phyloP scores from a whole-genome alignment of 2,797 vertebrate species.

The Sebastes trivittatus region DNA sequence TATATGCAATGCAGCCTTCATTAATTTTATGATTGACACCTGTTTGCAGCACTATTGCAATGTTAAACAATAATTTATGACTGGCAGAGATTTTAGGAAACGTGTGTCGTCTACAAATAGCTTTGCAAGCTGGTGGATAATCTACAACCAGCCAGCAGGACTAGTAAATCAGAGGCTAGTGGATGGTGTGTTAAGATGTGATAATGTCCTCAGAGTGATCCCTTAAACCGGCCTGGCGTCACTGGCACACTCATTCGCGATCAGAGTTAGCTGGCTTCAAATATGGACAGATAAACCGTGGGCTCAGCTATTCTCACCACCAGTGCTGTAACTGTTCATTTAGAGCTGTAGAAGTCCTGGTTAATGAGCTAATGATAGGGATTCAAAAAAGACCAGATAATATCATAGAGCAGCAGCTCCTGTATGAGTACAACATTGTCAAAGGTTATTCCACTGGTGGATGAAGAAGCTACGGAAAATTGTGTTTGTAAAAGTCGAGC shows the following conservation, averaged over 20 bases:
- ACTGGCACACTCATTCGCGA: background rate
- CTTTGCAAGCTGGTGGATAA: slow-evolving; percentile 26
- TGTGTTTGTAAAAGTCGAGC: background rate
- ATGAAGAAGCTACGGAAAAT: background rate
- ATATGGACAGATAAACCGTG: slow-evolving; percentile 40
- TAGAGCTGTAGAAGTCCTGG: background rate
- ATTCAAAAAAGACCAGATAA: slow-evolving; percentile 5
- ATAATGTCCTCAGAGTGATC: slow-evolving; percentile 62
- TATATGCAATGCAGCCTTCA: background rate
- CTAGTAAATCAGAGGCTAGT: slow-evolving; percentile 63
- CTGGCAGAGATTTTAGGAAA: background rate
- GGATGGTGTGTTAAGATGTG: slow-evolving; percentile 35
- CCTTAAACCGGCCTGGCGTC: slow-evolving; percentile 55
- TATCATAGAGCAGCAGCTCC: background rate
- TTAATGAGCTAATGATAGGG: slow-evolving; percentile 32
- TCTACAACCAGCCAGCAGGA: slow-evolving; percentile 33
- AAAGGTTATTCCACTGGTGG: background rate
- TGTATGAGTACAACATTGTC: background rate
- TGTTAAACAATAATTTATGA: background rate
- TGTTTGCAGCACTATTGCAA: background rate
- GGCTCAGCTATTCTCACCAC: slow-evolving; percentile 45
- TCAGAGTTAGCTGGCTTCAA: slow-evolving; percentile 41
- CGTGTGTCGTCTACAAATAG: slow-evolving; percentile 28
- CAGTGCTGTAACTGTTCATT: slow-evolving; percentile 20
- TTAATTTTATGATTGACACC: background rate